Conservation (phyloP, 1,140 invertebrate genomes). For the Drosophila sulfurigaster region DNA sequence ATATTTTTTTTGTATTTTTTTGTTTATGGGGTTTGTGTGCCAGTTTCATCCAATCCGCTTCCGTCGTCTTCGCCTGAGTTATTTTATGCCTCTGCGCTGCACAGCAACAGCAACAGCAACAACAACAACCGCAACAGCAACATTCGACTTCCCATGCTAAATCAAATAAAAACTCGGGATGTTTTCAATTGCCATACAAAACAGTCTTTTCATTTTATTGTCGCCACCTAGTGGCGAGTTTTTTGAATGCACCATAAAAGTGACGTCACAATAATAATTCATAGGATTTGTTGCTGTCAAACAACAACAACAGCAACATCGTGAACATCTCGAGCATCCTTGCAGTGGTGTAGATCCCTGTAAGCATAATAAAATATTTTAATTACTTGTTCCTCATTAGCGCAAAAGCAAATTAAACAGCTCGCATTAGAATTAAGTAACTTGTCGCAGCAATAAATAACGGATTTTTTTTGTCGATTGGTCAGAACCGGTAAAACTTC, state of each 20-base stretch:
- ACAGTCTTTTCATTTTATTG: constrained; percentile 15
- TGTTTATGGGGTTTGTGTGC: constrained; percentile 58
- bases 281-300: neutral
- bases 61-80: constrained; percentile 31
- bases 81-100: constrained; percentile 17
- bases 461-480: neutral
- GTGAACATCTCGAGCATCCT: neutral
- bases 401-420: neutral
- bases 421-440: neutral
- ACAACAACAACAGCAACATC: neutral
- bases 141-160: neutral
- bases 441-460: constrained; percentile 12
- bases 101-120: neutral
- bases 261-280: neutral
- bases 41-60: constrained; percentile 45
- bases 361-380: constrained; percentile 31
- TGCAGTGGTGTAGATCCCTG: constrained; percentile 11
- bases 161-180: neutral
- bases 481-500: neutral
- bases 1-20: constrained; percentile 20
- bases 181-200: neutral
- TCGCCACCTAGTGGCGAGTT: neutral
- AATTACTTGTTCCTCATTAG: neutral
- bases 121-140: neutral
- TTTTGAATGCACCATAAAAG: neutral